These are phyloP conservation scores for Diachasma alloeum DNA, from an alignment of 1,140 invertebrate genomes.

Conservation along the genomic window DNA sequence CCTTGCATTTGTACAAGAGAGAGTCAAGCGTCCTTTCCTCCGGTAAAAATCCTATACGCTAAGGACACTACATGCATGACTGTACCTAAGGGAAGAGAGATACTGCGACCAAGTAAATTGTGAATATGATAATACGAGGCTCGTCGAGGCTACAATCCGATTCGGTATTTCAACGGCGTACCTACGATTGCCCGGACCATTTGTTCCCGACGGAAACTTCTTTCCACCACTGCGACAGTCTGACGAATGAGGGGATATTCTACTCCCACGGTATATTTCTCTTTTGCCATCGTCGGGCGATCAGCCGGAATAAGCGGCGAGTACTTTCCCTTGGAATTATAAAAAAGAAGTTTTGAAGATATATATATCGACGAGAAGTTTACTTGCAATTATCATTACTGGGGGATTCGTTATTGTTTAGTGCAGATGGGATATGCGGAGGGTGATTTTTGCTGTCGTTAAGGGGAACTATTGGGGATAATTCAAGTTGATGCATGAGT, in stretches of 20 bases:
- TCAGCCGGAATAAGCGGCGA: not conserved
- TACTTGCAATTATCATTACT: too few species aligned
- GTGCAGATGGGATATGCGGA: too few species aligned
- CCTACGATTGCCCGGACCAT: constrained; percentile 58
- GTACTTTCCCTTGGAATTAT: too few species aligned
- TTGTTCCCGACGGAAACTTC: constrained; percentile 50
- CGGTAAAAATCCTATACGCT: not conserved
- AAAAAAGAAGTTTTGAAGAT: too few species aligned
- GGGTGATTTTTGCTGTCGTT: too few species aligned
- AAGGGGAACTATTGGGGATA: too few species aligned
- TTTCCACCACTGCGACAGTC: constrained; percentile 47
- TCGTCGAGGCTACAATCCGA: constrained; percentile 53
- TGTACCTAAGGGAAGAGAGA: not conserved
- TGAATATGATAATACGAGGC: constrained; percentile 57
- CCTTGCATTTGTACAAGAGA: constrained; percentile 11
- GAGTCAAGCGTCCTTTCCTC: not conserved
- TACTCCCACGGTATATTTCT: constrained; percentile 35
- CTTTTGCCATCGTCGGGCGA: constrained; percentile 24
- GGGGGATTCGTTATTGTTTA: too few species aligned
- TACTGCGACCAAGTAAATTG: constrained; percentile 50
- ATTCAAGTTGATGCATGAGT: too few species aligned
- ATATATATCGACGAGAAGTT: too few species aligned
- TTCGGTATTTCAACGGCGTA: constrained; percentile 60
- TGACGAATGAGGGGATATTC: constrained; percentile 56
- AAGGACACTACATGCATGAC: constrained; percentile 1